Evolutionary conservation across 1,140 invertebrate species (phyloP), one percentile per base, ranked within the genome.

Genomic region (Drosophila athabasca): DNA sequence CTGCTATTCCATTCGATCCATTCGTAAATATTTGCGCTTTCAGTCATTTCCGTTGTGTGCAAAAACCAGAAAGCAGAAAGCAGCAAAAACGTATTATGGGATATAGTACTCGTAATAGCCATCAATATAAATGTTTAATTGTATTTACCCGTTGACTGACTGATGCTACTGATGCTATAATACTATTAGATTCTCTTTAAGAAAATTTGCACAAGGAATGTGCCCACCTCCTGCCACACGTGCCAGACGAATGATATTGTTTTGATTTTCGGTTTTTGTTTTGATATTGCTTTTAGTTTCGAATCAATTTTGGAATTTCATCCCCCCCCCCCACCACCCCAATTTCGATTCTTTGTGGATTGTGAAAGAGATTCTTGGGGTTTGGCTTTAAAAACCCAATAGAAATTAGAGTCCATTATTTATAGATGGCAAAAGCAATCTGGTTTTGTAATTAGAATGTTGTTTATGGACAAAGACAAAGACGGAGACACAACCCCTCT

Each of bases 151-250:
- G 75, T 51, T 62, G 79, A 87, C 48, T 71, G 83, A 87, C 78
- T 88, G 62, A 79, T 78, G 72, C 49, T 71, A 87, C 78, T 88
- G 62, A 79, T 78, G 72, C 49, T 71, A 49, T 71, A 49, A 46
- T 31, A 44, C 48, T 26, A 49, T 26, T 50, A 46, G 31, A 62
- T 62, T 73, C 62, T 72, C 44, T 46, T 68, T 26, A 35, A 57
- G 24, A 46, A 69, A 22, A 54, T 76, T 70, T 51, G 67, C 54
- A 62, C 49, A 31, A 17, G 8, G 15, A 24, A 55, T 43, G 41
- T 31, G 31, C 7, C 17, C 17, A 1, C 17, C 17, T 19, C 17
- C 7, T 55, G 19, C 45, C 13, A 55, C 73, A 76, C 71, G 71
- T 67, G 73, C 54, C 71, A 26, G 55, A 49, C 43, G 29, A 71